phyloP scores from a whole-genome alignment of 1,140 invertebrate genomes.

The Lucilia cuprina region DNA sequence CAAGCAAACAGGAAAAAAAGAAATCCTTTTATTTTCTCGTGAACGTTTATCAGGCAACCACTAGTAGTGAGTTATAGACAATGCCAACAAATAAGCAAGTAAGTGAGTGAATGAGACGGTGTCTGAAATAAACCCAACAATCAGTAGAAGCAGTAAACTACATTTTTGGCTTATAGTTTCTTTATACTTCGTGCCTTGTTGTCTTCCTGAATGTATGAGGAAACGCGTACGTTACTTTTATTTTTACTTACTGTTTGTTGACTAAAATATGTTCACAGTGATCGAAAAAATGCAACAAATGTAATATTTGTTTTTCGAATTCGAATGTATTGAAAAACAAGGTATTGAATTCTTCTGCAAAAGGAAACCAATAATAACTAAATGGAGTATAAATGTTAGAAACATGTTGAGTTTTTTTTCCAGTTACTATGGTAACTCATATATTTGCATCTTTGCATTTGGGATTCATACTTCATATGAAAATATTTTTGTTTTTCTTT shows the following conservation, averaged over 20 bases:
- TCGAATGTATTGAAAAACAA: background rate
- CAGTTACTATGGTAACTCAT: background rate
- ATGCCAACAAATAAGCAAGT: background rate
- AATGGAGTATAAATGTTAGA: background rate
- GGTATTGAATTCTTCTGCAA: background rate
- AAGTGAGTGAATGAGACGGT: background rate
- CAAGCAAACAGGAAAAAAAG: background rate
- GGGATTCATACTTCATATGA: slow-evolving; percentile 49
- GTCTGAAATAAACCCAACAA: too few relatives aligned
- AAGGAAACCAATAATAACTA: background rate
- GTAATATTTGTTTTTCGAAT: background rate
- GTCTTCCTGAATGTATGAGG: background rate
- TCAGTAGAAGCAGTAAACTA: background rate
- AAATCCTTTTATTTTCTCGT: background rate
- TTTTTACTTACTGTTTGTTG: slow-evolving; percentile 8
- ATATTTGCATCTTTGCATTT: slow-evolving; percentile 48
- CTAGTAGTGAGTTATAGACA: background rate
- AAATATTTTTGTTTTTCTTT: background rate
- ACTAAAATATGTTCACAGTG: background rate
- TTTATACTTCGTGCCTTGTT: background rate
- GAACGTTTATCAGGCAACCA: background rate
- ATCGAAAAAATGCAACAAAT: background rate
- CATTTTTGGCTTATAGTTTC: background rate
- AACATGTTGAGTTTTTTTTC: background rate
- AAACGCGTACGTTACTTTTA: background rate